Evolutionary conservation across 1,140 invertebrate genomes (phyloP), one percentile per base, ranked within the genome.

Genomic region (Pseudomyrmex gracilis): DNA sequence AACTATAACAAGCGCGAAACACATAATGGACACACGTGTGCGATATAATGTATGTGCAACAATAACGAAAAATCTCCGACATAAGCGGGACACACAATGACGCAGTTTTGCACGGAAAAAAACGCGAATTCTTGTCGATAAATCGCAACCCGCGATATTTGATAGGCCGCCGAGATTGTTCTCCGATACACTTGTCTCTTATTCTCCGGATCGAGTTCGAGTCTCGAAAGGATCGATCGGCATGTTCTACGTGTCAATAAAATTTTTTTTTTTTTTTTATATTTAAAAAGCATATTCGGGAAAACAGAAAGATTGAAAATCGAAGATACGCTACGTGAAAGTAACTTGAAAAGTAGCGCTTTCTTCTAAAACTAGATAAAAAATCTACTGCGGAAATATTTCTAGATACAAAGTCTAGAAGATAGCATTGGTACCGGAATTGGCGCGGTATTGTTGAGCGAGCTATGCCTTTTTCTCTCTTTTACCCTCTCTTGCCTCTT

Each of bases 361-460:
- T 74, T 22, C 10, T 51, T n/a, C 12, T 43, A 22, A 34, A 34
- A 34, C 34, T 34, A 2, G 34, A 34, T 34, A 34, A 5, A 34
- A 34, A 34, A 34, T 34, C 12, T 10, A 22, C 15, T 76, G 43
- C 34, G 34, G 58, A 43, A 58, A 70, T 58, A 57, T 51, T 45
- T 17, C 8, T 49, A 9, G 20, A 57, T 15, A 51, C 45, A 60
- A 49, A 60, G 73, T 76, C 45, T 24, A 22, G 58, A 24, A 45
- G 67, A 58, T 80, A 83, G 57, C 82, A 20, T 17, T 61, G 73
- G 17, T 71, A 45, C 57, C 61, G 51, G 67, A 87, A 87, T 88
- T 70, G 83, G 73, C 73, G 61, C 67, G 76, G 67, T 83, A 87
- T 87, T 68, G 73, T 87, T 84, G 73, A 88, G 70, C 57, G 20